Percentiles rank a stretch among this genome's conserved stretches.
Conservation (phyloP, 2,797 vertebrate genomes). For the Neosilurus hyrtlii region DNA sequence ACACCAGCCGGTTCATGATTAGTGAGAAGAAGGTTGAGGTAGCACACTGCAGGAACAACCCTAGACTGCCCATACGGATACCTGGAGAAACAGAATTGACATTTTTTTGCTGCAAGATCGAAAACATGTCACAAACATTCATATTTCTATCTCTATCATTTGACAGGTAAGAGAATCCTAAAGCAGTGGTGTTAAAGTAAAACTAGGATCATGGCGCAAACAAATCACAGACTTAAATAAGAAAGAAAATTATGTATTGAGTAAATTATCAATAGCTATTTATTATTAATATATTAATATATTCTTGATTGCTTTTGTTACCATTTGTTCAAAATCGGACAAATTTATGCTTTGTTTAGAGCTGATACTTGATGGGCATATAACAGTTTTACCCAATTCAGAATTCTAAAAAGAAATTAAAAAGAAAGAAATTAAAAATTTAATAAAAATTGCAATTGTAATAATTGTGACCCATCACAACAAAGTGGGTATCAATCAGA, state of each 20-base stretch:
- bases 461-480: too few relatives aligned
- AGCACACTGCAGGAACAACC: constrained; percentile 79
- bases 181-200: not conserved
- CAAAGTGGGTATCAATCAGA: too few relatives aligned
- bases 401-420: too few relatives aligned
- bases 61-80: constrained; percentile 81
- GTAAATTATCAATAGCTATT: not conserved
- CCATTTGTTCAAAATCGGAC: not conserved
- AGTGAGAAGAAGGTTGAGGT: constrained; percentile 80
- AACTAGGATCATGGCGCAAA: not conserved
- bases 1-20: constrained; percentile 74
- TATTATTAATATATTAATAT: too few relatives aligned
- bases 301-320: not conserved
- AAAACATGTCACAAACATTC: not conserved
- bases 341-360: not conserved
- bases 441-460: too few relatives aligned
- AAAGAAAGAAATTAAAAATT: too few relatives aligned
- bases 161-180: not conserved
- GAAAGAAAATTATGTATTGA: not conserved
- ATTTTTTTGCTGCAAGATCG: not conserved
- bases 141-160: not conserved
- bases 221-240: not conserved
- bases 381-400: too few relatives aligned
- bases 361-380: too few relatives aligned
- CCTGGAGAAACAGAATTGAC: constrained; percentile 59